Evolutionary conservation across 1,140 invertebrate species (phyloP), one percentile per base, ranked within the genome.

Genomic region (Ceratina australensis): DNA sequence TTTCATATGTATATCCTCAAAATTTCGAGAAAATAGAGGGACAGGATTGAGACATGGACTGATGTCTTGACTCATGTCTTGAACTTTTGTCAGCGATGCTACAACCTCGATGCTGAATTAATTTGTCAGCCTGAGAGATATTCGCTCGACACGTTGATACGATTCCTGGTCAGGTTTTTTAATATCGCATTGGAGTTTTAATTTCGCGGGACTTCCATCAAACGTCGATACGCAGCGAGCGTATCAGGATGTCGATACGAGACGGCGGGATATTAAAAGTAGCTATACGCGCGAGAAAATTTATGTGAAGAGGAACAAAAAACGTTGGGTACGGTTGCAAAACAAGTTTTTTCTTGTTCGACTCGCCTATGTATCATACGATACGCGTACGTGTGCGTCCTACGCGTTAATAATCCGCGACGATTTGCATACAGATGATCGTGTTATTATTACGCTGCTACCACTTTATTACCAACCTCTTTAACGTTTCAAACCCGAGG

Each of bases 241-340:
- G 50, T 69, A 57, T 69, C 67, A 20, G 13, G 20, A 33, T 22
- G 67, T 28, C 26, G 66, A 68, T 54, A 68, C 54, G 16, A 18
- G 26, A 15, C 18, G 49, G 18, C 4, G 4, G 26, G 13, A 69
- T 68, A 68, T 56, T 68, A 56, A 68, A 68, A 52, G 47, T 52
- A 64, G 16, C 8, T 49, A 1, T 10, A n/a, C 8, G 4, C 10
- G 4, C 15, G 52, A 68, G n/a, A 47, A 49, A 52, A 20, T 63
- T 24, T n/a, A 18, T 22, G 42, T 42, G 54, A 28, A 47, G 20
- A 49, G 20, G 47, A 66, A 50, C 2, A 5, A 26, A 52, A 26
- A 28, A 24, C 13, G 16, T n/a, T 7, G 16, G 22, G 12, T n/a
- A n/a, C 47, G 8, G 22, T 66, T 10, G 22, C 42, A n/a, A n/a